Evolutionary conservation across 1,140 invertebrate species (phyloP).

Genomic region (Liolophura sinensis): DNA sequence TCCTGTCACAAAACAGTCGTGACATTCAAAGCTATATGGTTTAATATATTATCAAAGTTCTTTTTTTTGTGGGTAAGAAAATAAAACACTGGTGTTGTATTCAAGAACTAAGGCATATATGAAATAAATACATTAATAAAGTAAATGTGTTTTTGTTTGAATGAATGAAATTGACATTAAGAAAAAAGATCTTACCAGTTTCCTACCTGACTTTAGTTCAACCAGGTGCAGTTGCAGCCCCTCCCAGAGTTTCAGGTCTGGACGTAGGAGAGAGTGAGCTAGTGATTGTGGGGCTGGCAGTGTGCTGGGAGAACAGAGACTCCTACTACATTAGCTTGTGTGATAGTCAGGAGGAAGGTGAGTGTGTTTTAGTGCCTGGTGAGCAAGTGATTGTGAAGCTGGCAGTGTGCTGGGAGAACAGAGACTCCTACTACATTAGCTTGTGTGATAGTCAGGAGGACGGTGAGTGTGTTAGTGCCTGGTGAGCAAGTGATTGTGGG

Average conservation of each 20-base stretch:
- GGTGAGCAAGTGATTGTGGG: slow-evolving; percentile 46
- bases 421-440: slow-evolving; percentile 55
- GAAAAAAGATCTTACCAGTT: background rate
- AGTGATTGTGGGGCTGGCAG: slow-evolving; percentile 52
- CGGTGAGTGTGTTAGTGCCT: slow-evolving; percentile 21
- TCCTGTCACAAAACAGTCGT: no score
- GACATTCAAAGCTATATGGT: no score
- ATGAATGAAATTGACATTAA: background rate
- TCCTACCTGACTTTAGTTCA: background rate
- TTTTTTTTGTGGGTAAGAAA: no score
- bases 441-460: slow-evolving; percentile 19
- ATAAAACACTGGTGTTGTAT: no score
- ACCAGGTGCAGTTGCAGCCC: background rate
- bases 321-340: slow-evolving; percentile 55
- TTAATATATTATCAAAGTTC: no score
- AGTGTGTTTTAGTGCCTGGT: slow-evolving; percentile 18
- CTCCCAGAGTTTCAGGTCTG: slow-evolving; percentile 12
- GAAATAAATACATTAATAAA: no score
- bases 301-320: slow-evolving; percentile 55
- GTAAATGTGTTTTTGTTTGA: background rate
- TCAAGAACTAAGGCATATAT: no score
- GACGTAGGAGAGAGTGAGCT: slow-evolving; percentile 32
- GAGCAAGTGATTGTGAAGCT: slow-evolving; percentile 49
- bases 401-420: slow-evolving; percentile 54
- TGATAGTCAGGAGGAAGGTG: slow-evolving; percentile 9